Base-by-base conservation (phyloP, 1,140 invertebrate genomes). In the Drosophila subobscura region DNA sequence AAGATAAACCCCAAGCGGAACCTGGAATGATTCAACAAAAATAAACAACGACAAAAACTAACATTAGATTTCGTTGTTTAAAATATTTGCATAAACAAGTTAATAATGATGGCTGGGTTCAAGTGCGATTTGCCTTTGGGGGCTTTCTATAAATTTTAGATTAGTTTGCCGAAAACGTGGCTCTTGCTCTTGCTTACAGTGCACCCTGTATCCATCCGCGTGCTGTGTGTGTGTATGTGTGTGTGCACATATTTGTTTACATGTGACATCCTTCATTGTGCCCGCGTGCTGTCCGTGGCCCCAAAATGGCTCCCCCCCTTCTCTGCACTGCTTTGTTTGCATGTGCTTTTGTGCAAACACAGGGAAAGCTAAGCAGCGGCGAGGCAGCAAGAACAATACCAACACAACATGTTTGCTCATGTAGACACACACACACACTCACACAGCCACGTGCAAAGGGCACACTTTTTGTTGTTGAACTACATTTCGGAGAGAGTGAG, bases 81-180 rank as follows among this genome's bases (percentile, higher is more conserved):
- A 37, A 12, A 37, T 37, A 10, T 37, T 37, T 37, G 33, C 33
- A 10, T 37, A 37, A 37, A 37, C 0, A 4, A 37, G 33, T 37
- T 37, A 10, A 37, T 12, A 37, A 12, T 10, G 10, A 12, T 10
- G 10, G 33, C 3, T 37, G 10, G 29, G 29, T 8, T 33, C 8
- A 33, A 33, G 29, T 33, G 29, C 10, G 10, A 37, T 37, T 37
- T 16, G 20, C n/a, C 67, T 68, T 63, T 77, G 53, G 63, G 45
- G 16, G 16, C 70, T 77, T 85, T 85, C 80, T 67, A 85, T 85
- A 77, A 86, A 85, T 85, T 85, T 85, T 86, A 85, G 55, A 80
- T 85, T 86, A 77, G 60, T 71, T 68, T 67, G 80, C 80, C 72
- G 49, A 84, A 79, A 84, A 72, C 40, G 27, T 41, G 10, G 29